Evolutionary conservation across 2,113 vertebrate genomes (phyloP), one percentile per base, ranked within the genome.

Genomic region (Pygoscelis antarcticus): DNA sequence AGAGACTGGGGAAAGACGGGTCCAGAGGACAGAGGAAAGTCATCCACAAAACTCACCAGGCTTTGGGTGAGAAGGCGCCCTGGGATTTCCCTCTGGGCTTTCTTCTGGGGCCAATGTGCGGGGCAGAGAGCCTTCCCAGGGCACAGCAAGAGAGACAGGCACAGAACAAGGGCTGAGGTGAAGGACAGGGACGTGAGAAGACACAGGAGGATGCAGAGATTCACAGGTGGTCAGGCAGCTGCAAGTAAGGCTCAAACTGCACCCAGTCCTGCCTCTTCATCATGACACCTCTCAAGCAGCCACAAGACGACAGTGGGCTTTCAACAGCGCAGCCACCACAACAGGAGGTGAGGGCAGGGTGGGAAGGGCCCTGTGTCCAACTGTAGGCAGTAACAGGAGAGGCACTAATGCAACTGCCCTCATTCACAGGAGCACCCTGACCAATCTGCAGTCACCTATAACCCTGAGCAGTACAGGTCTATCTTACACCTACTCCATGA

Each of bases 101-200:
- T 25, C 52, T 58, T 80, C 68, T 57, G 42, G 21, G 62, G 64
- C 21, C n/a, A 42, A 5, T 15, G 9, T 46, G 25, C 29, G 14
- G 30, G 20, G 10, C 40, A 89, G 38, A 60, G 38, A 32, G 16
- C 21, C 25, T 58, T 85, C 36, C 47, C 57, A 76, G n/a, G 22
- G 36, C 36, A 70, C 38, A 4, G 3, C 7, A 5, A 76, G 51
- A 23, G 76, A 4, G 1, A 42, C 0, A 0, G 23, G 55, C 32
- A 78, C 47, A 87, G 44, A 78, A 44, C 21, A 44, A 90, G 25
- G 51, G 40, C 27, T 52, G 44, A 76, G 8, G 32, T 1, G 19
- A 81, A 91, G 21, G 54, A 77, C n/a, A 75, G 21, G 42, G 27
- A 90, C 8, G 1, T 11, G 9, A 64, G 49, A 89, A 83, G 58